Base-by-base conservation (phyloP, 2,797 vertebrate genomes). In the Epinephelus awoara region DNA sequence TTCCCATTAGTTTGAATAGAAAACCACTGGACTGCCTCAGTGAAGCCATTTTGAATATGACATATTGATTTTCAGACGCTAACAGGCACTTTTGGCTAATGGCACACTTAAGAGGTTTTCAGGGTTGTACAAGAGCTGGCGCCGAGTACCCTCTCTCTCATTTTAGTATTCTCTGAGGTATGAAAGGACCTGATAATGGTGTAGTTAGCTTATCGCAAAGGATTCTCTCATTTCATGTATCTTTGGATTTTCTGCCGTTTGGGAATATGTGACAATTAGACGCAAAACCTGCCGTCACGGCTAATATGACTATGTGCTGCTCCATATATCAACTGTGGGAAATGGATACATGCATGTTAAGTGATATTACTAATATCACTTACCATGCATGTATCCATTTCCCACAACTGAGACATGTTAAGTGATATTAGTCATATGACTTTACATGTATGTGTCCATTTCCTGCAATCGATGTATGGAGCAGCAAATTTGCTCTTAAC, bases 41-140 rank as follows among this genome's bases (percentile, higher is more conserved):
- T 79, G n/a, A 68, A 23, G 58, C 64, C 27, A 3, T 63, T 51
- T 58, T 69, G 19, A 70, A 62, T 18, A 15, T 18, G 47, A 42
- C 2, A 8, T 79, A 85, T 82, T 88, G 86, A 89, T 83, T 87
- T 44, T 12, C 40, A 15, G 56, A 59, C 2, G 17, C 25, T 72
- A 81, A 82, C n/a, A 38, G 64, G 44, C 68, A 70, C 77, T 82
- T 82, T 57, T 72, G 47, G 18, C 55, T 88, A 85, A 92, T 87
- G 64, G 69, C 50, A 77, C 54, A 40, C 75, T 87, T 38, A 56
- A 67, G 63, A 69, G 62, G 56, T 80, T 67, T 67, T 59, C 46
- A 77, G 10, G 79, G 78, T 76, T 63, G 63, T 13, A 67, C 12
- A 14, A 62, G n/a, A 74, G 50, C 68, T 44, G 80, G 68, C 51